Evolutionary conservation across 2,797 vertebrate genomes (phyloP).

Genomic region (Columba guinea): DNA sequence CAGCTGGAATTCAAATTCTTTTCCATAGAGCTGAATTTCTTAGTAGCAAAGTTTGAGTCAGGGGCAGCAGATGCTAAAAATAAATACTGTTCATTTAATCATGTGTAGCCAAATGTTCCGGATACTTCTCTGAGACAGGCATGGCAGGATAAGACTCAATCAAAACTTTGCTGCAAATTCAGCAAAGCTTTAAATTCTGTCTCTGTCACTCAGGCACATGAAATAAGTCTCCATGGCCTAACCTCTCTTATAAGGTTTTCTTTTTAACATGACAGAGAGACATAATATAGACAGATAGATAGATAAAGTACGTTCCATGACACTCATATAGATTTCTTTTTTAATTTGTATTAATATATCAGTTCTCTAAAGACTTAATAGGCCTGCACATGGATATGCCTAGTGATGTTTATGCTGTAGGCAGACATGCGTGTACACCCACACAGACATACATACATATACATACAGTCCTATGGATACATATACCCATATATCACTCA

Average conservation of each 20-base stretch:
- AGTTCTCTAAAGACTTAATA: not conserved
- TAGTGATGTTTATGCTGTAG: conserved; percentile 2
- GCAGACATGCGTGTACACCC: not conserved
- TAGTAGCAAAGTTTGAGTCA: conserved; percentile 81
- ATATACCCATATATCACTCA: not conserved
- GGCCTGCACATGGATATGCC: not conserved
- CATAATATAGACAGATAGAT: conserved; percentile 7
- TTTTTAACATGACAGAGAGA: conserved; percentile 14
- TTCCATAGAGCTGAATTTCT: conserved; percentile 83
- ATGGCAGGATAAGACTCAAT: conserved; percentile 78
- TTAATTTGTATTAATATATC: conserved; percentile 28
- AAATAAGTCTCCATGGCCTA: conserved; percentile 28
- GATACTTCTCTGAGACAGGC: conserved; percentile 68
- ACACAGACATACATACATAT: not conserved
- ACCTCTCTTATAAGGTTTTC: not conserved
- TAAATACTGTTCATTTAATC: conserved; percentile 79
- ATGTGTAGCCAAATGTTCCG: conserved; percentile 71
- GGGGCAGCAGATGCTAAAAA: conserved; percentile 81
- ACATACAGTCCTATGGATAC: not conserved
- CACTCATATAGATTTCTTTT: not conserved
- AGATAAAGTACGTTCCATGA: not conserved
- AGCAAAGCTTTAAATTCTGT: conserved; percentile 64
- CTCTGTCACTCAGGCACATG: conserved; percentile 34
- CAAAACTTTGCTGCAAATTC: conserved; percentile 74
- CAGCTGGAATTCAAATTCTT: conserved; percentile 88